Percentiles rank a stretch among this genome's conserved stretches.
phyloP scores from a whole-genome alignment of 2,113 vertebrate genomes.

The Lophochroa leadbeateri region DNA sequence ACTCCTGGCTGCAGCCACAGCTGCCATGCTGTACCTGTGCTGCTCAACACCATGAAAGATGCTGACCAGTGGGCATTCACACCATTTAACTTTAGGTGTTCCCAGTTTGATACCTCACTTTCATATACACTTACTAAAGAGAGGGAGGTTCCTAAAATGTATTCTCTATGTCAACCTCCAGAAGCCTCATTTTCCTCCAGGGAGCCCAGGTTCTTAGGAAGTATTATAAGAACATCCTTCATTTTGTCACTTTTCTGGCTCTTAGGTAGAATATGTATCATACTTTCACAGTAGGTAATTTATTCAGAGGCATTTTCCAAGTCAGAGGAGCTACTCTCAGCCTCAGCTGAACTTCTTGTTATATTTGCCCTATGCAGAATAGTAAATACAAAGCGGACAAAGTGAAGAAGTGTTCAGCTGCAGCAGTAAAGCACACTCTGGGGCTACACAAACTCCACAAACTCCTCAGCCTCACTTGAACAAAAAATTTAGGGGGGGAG shows the following conservation, averaged over 20 bases:
- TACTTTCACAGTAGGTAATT: neutral
- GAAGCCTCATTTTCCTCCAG: neutral
- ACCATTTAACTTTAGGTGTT: neutral
- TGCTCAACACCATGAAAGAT: neutral
- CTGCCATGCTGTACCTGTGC: no score
- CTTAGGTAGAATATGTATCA: neutral
- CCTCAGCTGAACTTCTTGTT: neutral
- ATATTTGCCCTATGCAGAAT: constrained; percentile 8
- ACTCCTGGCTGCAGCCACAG: neutral
- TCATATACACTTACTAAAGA: neutral
- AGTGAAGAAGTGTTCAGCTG: neutral
- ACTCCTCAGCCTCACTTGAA: neutral
- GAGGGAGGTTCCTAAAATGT: neutral
- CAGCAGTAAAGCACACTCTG: neutral
- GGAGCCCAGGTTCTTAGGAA: neutral
- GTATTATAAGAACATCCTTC: neutral
- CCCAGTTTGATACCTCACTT: neutral
- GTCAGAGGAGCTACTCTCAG: neutral
- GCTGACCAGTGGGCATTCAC: neutral
- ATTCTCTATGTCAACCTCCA: neutral
- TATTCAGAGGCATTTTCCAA: constrained; percentile 39
- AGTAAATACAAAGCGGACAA: constrained; percentile 23
- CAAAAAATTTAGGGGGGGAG: neutral
- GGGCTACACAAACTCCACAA: neutral
- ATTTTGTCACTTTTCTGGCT: neutral